Evolutionary conservation across 2,113 vertebrate species (phyloP), one percentile per base, ranked within the genome.

Genomic region (Coturnix japonica): DNA sequence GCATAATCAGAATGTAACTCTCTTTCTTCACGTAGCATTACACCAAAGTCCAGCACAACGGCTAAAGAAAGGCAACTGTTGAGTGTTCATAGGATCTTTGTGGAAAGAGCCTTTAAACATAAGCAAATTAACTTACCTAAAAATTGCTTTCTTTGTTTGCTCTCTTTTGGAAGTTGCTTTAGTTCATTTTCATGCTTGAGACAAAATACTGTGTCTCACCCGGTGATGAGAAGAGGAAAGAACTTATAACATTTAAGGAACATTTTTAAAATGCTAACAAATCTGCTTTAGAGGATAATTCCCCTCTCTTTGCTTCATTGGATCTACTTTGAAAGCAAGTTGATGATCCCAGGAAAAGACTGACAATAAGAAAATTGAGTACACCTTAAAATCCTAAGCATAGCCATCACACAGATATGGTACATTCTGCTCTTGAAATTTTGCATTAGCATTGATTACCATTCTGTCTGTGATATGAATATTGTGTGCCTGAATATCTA

Each of bases 401-500:
- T 49, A 56, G 20, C 47, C n/a, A 53, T 31, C 41, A 4, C n/a
- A 56, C 3, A 41, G 8, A 39, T 7, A 56, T 5, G 3, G 16
- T 46, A 51, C 69, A 17, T 61, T 74, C 80, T 43, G 9, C 33
- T 75, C 87, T 69, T 89, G 72, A 86, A 87, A 73, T 78, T 87
- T 91, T 88, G 21, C 59, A 65, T 81, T 91, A 30, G 10, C 1
- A 13, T 54, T 69, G 57, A n/a, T 47, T 95, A 47, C 91, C 91
- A 91, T 60, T 93, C 39, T 64, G n/a, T 67, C 57, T 79, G 71
- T 56, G 60, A 33, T 54, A 43, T 28, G 67, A 93, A 95, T 94
- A 88, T 22, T 66, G 59, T 88, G 70, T 84, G 30, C 20, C 46
- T 94, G 70, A 53, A 43, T 74, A 8, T 84, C 60, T 61, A 31